Evolutionary conservation across 23 tunicate species (phyloP), one percentile per base, ranked within the genome.

Genomic region (Diplosoma virens): DNA sequence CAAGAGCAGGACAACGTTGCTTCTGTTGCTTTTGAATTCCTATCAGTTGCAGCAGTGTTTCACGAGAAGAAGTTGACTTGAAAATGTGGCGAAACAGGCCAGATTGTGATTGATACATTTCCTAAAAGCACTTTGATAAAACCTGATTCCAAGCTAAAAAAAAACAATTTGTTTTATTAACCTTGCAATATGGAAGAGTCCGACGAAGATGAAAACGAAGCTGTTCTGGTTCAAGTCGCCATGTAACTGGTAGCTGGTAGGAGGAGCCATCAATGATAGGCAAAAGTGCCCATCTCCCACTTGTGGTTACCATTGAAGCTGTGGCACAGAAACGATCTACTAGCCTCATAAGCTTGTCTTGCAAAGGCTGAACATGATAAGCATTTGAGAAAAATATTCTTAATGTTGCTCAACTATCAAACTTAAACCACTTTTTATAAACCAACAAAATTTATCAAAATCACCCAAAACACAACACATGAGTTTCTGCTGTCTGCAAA

Each of bases 291-390:
- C 87, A 85, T 5, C 88, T 45, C 3, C 83, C 97, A 31, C 93
- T 85, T 9, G 86, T 81, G 24, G 87, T 66, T 21, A 82, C 97
- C 87, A 92, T 92, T 33, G 82, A 52, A 3, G 92, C 87, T 6
- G 81, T 81, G 0, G 97, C 97, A 3, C 92, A 80, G 30, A 92
- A 92, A 17, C 97, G 79, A 50, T 92, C 97, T 1, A 92, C 70
- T 53, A 92, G 85, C 35, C 35, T 69, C 0, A 82, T 82, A 52
- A 92, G 58, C 47, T 70, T 85, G 1, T 52, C 90, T 35, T 85
- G 56, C 23, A 92, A 61, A 36, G 82, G 75, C 94, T 87, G 82
- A 61, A 61, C 50, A 41, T 41, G 50, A 9, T 41, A 41, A 41
- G 9, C 50, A 41, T 9, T 7, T 7, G 14, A 41, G 11, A 41